phyloP scores from a whole-genome alignment of 2,113 vertebrate species.

The Salminus brasiliensis region DNA sequence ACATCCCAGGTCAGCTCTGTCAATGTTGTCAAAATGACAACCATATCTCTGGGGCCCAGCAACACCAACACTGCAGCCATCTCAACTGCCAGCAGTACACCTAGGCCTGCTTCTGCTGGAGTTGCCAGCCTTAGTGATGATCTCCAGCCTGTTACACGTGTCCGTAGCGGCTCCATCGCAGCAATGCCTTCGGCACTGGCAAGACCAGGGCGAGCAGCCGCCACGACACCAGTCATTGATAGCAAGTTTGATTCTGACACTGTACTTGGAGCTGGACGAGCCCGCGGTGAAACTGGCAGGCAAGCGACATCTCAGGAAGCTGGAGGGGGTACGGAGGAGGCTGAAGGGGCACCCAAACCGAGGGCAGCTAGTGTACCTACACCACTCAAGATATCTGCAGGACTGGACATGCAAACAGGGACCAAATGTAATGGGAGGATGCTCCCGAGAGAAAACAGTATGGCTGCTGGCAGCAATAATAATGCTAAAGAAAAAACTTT shows the following conservation, averaged over 20 bases:
- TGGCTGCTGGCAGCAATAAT: slow-evolving; percentile 76
- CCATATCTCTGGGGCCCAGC: slow-evolving; percentile 89
- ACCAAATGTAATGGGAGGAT: slow-evolving; percentile 74
- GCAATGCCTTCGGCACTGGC: slow-evolving; percentile 82
- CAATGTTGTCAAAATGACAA: slow-evolving; percentile 94
- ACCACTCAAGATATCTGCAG: slow-evolving; percentile 75
- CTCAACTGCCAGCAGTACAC: slow-evolving; percentile 65
- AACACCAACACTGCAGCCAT: slow-evolving; percentile 70
- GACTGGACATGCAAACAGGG: slow-evolving; percentile 72
- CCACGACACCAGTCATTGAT: slow-evolving; percentile 73
- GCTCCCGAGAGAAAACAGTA: slow-evolving; percentile 66
- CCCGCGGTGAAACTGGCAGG: slow-evolving; percentile 53
- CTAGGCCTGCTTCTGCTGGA: slow-evolving; percentile 82
- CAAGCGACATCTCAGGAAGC: slow-evolving; percentile 56
- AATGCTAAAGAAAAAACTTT: slow-evolving; percentile 75
- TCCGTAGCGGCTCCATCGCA: slow-evolving; percentile 82
- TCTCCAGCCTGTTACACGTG: slow-evolving; percentile 72
- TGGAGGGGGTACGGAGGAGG: slow-evolving; percentile 64
- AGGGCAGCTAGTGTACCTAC: slow-evolving; percentile 82
- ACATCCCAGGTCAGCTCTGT: slow-evolving; percentile 89
- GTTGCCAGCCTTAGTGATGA: slow-evolving; percentile 75
- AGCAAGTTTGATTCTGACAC: slow-evolving; percentile 87
- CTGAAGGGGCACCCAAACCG: slow-evolving; percentile 68
- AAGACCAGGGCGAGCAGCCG: slow-evolving; percentile 63
- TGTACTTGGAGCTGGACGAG: slow-evolving; percentile 79